Conservation (phyloP, 2,797 vertebrate species). For the Neomorphus geoffroyi region DNA sequence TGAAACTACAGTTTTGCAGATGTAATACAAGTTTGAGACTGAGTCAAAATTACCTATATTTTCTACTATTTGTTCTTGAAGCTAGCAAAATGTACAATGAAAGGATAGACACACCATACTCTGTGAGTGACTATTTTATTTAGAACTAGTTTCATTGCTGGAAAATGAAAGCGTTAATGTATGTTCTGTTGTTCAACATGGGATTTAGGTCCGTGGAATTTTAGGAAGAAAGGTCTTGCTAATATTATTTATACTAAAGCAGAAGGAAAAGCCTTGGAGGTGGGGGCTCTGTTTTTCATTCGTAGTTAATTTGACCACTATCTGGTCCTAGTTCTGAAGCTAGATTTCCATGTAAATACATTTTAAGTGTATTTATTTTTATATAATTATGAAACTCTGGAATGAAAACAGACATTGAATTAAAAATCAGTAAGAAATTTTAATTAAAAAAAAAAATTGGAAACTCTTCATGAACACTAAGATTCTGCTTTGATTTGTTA, state of each 20-base stretch:
- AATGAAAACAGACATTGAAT: background rate
- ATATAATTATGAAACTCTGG: background rate
- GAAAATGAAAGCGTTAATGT: background rate
- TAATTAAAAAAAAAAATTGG: background rate
- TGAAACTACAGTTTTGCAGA: background rate
- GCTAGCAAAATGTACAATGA: background rate
- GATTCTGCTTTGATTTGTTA: background rate
- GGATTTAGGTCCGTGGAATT: background rate
- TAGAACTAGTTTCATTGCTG: background rate
- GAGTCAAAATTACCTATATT: background rate
- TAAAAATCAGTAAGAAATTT: background rate
- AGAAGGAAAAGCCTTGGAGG: background rate
- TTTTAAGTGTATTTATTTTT: background rate
- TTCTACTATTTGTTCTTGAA: background rate
- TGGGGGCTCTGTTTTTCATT: accelerated
- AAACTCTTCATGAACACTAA: background rate
- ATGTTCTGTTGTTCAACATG: background rate
- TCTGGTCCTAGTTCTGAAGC: background rate
- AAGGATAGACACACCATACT: background rate
- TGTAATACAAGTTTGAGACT: background rate
- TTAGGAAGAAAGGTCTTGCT: background rate
- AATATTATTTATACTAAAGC: background rate
- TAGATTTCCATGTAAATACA: background rate
- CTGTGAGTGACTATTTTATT: background rate
- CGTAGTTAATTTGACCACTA: background rate